These are phyloP conservation scores for Diphyllodes magnificus DNA, from an alignment of 2,113 vertebrate genomes.

Conservation along the genomic window DNA sequence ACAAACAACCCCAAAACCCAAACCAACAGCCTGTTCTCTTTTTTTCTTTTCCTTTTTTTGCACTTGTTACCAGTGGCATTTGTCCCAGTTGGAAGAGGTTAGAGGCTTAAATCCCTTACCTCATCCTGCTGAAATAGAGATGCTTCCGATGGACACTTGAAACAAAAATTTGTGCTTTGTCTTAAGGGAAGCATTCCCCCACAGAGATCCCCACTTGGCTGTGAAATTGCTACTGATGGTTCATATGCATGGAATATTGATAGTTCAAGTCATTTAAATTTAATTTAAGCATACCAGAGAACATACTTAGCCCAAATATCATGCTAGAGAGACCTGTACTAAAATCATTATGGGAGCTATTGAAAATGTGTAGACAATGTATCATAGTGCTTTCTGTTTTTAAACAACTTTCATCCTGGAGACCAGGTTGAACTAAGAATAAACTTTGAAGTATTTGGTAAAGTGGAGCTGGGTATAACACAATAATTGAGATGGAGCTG, in stretches of 20 bases:
- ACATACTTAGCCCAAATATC: neutral
- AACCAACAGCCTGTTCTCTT: neutral
- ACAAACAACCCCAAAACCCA: neutral
- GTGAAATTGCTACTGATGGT: neutral
- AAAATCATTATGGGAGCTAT: neutral
- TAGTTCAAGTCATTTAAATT: neutral
- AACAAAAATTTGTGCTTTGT: neutral
- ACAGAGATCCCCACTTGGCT: neutral
- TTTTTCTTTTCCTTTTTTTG: neutral
- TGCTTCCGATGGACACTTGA: neutral
- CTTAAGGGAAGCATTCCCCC: neutral
- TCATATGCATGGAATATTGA: neutral
- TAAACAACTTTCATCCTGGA: neutral
- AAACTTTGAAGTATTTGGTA: neutral
- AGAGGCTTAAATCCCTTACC: neutral
- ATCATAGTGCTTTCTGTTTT: neutral
- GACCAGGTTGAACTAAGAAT: neutral
- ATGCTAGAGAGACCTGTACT: neutral
- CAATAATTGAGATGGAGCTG: neutral
- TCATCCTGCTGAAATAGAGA: neutral
- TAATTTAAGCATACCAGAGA: neutral
- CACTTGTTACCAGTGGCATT: neutral
- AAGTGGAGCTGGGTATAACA: neutral
- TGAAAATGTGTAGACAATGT: neutral
- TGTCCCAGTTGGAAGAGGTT: neutral